A percentile compares a stretch with the other conserved stretches of the same genome.
Evolutionary conservation across 2,797 vertebrate species (phyloP).

Genomic region (Lophotriccus pileatus): DNA sequence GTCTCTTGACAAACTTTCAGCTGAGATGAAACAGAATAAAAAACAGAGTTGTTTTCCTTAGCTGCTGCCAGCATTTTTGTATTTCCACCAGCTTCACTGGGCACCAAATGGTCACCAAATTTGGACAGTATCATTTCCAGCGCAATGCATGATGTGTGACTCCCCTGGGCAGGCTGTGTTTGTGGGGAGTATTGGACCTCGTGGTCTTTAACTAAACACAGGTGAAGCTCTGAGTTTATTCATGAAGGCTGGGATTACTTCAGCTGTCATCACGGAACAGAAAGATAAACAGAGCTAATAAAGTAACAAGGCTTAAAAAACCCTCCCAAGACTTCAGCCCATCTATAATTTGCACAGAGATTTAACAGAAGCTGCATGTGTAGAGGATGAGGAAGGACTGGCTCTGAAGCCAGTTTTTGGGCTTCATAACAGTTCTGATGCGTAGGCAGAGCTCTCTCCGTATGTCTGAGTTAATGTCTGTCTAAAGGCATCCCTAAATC

Average conservation of each 20-base stretch:
- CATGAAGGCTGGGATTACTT: background rate
- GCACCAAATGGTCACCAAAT: background rate
- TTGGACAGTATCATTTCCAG: background rate
- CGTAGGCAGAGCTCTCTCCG: background rate
- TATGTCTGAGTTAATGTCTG: background rate
- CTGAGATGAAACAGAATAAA: background rate
- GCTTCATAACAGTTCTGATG: background rate
- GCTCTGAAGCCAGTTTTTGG: background rate
- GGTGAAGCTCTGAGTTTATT: background rate
- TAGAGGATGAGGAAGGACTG: background rate
- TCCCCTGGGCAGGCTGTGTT: background rate
- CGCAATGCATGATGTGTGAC: background rate
- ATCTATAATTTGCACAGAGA: background rate
- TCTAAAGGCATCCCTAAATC: background rate
- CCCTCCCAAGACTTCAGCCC: background rate
- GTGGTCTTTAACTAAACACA: background rate
- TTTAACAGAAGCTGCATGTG: background rate
- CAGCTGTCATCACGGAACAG: background rate
- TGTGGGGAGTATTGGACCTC: background rate
- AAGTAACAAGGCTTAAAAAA: background rate
- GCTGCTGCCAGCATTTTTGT: background rate
- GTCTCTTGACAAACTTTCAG: background rate
- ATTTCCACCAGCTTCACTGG: background rate
- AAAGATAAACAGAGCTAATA: conserved; percentile 16
- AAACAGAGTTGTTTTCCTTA: background rate